Evolutionary conservation across 2,888 invertebrate genomes (phyloP).

Genomic region (Athrips mouffetella): DNA sequence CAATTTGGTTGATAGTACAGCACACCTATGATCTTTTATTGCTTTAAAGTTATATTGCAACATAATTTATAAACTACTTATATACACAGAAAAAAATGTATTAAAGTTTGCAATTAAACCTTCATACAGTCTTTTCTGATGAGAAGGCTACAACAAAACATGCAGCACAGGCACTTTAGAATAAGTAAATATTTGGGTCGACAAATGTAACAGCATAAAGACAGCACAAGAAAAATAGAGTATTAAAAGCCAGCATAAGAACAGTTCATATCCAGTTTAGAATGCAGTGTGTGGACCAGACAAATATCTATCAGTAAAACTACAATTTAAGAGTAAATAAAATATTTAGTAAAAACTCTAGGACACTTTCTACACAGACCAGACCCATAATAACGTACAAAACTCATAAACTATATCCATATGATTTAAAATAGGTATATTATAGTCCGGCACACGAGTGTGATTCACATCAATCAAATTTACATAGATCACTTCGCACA

Average conservation of each 20-base stretch:
- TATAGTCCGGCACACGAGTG: constrained; percentile 45
- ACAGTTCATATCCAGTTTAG: constrained; percentile 38
- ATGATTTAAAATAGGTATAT: constrained; percentile 59
- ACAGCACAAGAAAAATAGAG: constrained; percentile 24
- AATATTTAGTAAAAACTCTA: constrained; percentile 70
- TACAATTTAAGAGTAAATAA: constrained; percentile 62
- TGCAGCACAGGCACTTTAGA: constrained; percentile 5
- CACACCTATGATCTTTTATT: constrained; percentile 12
- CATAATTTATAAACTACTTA: background rate
- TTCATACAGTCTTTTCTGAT: background rate
- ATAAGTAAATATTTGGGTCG: background rate
- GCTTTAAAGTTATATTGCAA: constrained; percentile 4
- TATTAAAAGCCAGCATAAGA: too few relatives aligned
- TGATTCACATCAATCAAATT: constrained; percentile 45
- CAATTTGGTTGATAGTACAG: background rate
- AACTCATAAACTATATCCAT: constrained; percentile 60
- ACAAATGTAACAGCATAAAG: background rate
- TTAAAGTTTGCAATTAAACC: background rate
- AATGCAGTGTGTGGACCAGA: constrained; percentile 36
- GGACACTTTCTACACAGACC: constrained; percentile 69
- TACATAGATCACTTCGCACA: constrained; percentile 40
- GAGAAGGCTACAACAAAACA: background rate
- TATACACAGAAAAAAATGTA: constrained; percentile 2
- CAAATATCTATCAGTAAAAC: constrained; percentile 39
- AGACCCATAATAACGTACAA: constrained; percentile 69